Conservation (phyloP, 2,888 invertebrate genomes). For the Branchellion lobata region DNA sequence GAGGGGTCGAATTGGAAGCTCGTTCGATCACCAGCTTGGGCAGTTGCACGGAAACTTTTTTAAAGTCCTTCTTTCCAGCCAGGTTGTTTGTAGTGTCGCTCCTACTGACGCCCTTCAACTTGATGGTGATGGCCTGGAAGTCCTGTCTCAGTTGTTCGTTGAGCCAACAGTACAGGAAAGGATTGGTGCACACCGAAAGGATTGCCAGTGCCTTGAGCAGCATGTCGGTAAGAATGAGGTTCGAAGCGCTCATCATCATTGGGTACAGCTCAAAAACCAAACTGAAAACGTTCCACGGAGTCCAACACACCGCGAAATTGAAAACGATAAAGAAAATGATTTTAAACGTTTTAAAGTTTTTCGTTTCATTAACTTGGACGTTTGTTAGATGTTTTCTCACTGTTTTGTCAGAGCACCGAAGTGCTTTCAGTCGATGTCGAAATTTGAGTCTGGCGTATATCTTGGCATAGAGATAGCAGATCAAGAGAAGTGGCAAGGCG, state of each 20-base stretch:
- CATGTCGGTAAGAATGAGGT: conserved; percentile 57
- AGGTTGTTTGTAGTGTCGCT: neutral
- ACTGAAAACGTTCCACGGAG: conserved; percentile 59
- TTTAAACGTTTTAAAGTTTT: conserved; percentile 55
- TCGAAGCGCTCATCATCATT: conserved; percentile 54
- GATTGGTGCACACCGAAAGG: conserved; percentile 60
- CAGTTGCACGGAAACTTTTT: neutral
- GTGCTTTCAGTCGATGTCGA: neutral
- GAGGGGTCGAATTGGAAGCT: neutral
- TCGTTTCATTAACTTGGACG: neutral
- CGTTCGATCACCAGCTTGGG: neutral
- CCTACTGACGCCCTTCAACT: conserved; percentile 33
- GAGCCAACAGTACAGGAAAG: conserved; percentile 61
- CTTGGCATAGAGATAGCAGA: conserved; percentile 34
- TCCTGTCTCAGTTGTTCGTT: conserved; percentile 60
- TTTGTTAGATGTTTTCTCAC: too few species aligned
- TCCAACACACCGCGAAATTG: conserved; percentile 59
- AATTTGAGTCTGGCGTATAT: conserved; percentile 31
- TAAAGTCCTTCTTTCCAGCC: neutral
- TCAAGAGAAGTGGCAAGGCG: conserved; percentile 39
- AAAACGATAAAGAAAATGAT: conserved; percentile 58
- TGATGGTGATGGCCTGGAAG: conserved; percentile 51
- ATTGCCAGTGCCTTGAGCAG: conserved; percentile 59
- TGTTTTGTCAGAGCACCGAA: neutral
- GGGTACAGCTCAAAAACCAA: conserved; percentile 56